Evolutionary conservation across 2,888 invertebrate species (phyloP).

Genomic region (Drosophila paracracens): DNA sequence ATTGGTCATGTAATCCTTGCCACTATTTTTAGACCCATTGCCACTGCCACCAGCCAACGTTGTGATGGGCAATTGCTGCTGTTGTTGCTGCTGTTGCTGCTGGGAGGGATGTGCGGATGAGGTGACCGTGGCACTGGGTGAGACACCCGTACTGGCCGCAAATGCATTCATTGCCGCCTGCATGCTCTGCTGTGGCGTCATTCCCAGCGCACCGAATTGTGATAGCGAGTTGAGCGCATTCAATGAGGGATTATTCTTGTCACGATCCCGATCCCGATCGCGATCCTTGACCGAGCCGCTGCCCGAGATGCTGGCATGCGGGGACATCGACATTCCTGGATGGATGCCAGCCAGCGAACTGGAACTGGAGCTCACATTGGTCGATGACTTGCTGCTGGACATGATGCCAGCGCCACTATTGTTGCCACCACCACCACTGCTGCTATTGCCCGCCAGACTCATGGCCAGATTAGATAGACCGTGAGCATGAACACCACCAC

Average conservation of each 20-base stretch:
- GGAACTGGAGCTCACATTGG: slow-evolving; percentile 62
- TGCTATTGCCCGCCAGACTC: slow-evolving; percentile 36
- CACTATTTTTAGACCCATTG: slow-evolving; percentile 49
- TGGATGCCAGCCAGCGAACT: slow-evolving; percentile 62
- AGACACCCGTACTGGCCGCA: slow-evolving; percentile 82
- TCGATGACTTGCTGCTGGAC: slow-evolving; percentile 61
- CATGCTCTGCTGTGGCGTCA: slow-evolving; percentile 85
- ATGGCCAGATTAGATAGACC: slow-evolving; percentile 60
- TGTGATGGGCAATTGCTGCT: slow-evolving; percentile 53
- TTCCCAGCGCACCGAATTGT: slow-evolving; percentile 84
- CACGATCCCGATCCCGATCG: slow-evolving; percentile 56
- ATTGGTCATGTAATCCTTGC: slow-evolving; percentile 84
- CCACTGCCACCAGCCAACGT: slow-evolving; percentile 56
- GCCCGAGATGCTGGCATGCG: slow-evolving; percentile 68
- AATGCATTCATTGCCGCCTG: slow-evolving; percentile 85
- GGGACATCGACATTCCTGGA: slow-evolving; percentile 75
- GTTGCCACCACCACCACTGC: slow-evolving; percentile 28
- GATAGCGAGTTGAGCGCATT: slow-evolving; percentile 85
- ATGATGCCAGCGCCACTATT: slow-evolving; percentile 44
- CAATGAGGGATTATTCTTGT: slow-evolving; percentile 84
- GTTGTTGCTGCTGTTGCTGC: slow-evolving; percentile 58
- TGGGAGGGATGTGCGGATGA: slow-evolving; percentile 59
- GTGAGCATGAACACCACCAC: slow-evolving; percentile 58
- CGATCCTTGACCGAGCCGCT: slow-evolving; percentile 47
- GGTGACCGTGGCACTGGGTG: slow-evolving; percentile 64